Evolutionary conservation across 2,113 vertebrate genomes (phyloP).

Genomic region (Microtus montanus): DNA sequence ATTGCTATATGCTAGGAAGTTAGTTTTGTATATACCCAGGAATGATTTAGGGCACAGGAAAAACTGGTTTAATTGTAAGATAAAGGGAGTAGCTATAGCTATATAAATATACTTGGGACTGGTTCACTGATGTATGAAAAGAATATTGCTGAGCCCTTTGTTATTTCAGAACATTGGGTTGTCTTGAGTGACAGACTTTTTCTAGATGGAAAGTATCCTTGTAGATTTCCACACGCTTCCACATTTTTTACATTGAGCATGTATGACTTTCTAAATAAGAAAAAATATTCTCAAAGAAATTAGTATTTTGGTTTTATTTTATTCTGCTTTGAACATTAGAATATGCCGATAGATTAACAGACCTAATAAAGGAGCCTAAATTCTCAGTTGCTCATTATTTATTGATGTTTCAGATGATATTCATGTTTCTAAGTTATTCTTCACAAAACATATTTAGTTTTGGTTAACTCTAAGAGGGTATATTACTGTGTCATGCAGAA

Average conservation of each 20-base stretch:
- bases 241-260: slow-evolving; percentile 38
- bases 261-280: slow-evolving; percentile 51
- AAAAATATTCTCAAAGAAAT: slow-evolving; percentile 65
- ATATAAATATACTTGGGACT: not conserved
- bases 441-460: slow-evolving; percentile 70
- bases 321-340: slow-evolving; percentile 38
- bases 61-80: not conserved
- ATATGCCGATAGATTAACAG: slow-evolving; percentile 57
- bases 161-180: not conserved
- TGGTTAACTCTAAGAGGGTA: slow-evolving; percentile 53
- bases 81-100: not conserved
- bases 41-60: not conserved
- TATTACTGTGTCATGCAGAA: slow-evolving; percentile 68
- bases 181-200: not conserved
- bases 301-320: slow-evolving; percentile 58
- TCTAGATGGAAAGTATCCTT: not conserved
- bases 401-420: slow-evolving; percentile 71
- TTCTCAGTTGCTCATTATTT: slow-evolving; percentile 62
- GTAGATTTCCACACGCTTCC: slow-evolving; percentile 25
- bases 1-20: not conserved
- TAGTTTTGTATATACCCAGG: not conserved
- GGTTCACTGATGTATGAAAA: not conserved
- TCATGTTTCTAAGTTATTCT: slow-evolving; percentile 70
- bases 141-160: not conserved
- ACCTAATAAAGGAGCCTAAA: slow-evolving; percentile 52